Evolutionary conservation across 2,113 vertebrate species (phyloP).

Genomic region (Pangasianodon hypophthalmus): DNA sequence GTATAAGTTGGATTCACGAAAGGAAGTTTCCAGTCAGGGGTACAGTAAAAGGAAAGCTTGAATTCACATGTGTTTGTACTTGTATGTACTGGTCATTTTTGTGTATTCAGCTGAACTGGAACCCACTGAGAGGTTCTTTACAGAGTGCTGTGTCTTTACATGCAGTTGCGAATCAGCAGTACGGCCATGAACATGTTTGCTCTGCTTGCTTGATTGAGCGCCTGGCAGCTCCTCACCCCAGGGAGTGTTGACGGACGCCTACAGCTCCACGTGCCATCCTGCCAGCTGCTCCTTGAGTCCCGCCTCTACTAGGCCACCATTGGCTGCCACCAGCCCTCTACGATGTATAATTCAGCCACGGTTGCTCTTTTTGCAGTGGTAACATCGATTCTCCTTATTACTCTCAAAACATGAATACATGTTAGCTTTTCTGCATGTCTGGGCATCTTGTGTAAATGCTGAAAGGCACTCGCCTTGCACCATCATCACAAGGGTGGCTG

Average conservation of each 20-base stretch:
- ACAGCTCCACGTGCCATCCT: conserved; percentile 29
- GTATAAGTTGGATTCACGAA: neutral
- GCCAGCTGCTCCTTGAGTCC: conserved; percentile 19
- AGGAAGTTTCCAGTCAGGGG: conserved; percentile 3
- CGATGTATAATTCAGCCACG: conserved; percentile 52
- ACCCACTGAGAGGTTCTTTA: conserved; percentile 15
- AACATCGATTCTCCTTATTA: conserved; percentile 65
- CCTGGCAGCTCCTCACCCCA: conserved; percentile 30
- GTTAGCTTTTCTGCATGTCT: conserved; percentile 64
- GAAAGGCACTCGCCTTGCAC: conserved; percentile 43
- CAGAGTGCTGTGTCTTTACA: conserved; percentile 24
- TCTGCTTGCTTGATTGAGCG: conserved; percentile 35
- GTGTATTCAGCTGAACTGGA: conserved; percentile 29
- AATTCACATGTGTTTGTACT: conserved; percentile 23
- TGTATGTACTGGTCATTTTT: conserved; percentile 8
- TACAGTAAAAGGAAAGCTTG: neutral
- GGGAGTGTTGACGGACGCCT: conserved; percentile 33
- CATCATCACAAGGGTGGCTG: conserved; percentile 57
- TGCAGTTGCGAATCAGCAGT: conserved; percentile 13
- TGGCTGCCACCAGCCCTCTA: conserved; percentile 9
- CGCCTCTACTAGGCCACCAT: conserved; percentile 1
- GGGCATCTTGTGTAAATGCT: conserved; percentile 68
- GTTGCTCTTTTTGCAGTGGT: conserved; percentile 64
- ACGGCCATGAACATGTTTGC: conserved; percentile 44
- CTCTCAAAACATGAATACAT: conserved; percentile 59